A percentile compares a stretch with the other conserved stretches of the same genome.
Evolutionary conservation across 1,140 invertebrate species (phyloP).

Genomic region (Scaptomyza montana): DNA sequence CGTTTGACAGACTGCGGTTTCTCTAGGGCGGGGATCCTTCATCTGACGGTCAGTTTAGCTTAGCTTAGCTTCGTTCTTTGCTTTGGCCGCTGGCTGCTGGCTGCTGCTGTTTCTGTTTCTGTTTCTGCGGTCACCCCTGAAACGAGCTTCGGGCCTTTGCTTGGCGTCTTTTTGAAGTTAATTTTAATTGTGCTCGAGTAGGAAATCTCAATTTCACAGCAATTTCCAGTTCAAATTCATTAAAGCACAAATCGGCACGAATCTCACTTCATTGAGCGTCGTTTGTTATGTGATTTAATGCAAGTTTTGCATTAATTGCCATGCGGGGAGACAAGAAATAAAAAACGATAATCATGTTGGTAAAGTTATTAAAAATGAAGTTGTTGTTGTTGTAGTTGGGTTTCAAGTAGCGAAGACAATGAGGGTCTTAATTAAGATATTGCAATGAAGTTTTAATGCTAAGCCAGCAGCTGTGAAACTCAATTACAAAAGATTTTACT

Average conservation of each 20-base stretch:
- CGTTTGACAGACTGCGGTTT: slow-evolving; percentile 11
- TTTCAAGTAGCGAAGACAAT: slow-evolving; percentile 26
- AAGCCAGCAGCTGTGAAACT: not conserved
- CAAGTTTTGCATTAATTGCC: slow-evolving; percentile 59
- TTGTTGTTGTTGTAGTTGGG: slow-evolving; percentile 23
- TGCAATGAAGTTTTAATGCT: not conserved
- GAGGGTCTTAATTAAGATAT: slow-evolving; percentile 15
- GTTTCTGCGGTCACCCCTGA: slow-evolving; percentile 44
- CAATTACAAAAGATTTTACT: not conserved
- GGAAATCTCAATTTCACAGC: slow-evolving; percentile 78
- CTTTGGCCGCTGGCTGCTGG: too few species aligned
- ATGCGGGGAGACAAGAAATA: not conserved
- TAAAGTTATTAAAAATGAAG: slow-evolving; percentile 27
- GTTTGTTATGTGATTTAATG: slow-evolving; percentile 48
- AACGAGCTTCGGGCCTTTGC: slow-evolving; percentile 10
- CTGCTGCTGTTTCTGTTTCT: not conserved
- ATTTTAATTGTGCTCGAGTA: slow-evolving; percentile 78
- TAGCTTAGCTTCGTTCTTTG: not conserved
- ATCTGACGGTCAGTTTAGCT: slow-evolving; percentile 13
- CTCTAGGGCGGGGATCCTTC: slow-evolving; percentile 24
- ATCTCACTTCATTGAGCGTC: slow-evolving; percentile 24
- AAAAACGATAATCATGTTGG: slow-evolving; percentile 7
- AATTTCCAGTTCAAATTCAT: slow-evolving; percentile 59
- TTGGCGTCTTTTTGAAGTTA: slow-evolving; percentile 64
- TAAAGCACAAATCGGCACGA: slow-evolving; percentile 57